Conservation (phyloP, 2,888 invertebrate species). For the Idaea straminata region DNA sequence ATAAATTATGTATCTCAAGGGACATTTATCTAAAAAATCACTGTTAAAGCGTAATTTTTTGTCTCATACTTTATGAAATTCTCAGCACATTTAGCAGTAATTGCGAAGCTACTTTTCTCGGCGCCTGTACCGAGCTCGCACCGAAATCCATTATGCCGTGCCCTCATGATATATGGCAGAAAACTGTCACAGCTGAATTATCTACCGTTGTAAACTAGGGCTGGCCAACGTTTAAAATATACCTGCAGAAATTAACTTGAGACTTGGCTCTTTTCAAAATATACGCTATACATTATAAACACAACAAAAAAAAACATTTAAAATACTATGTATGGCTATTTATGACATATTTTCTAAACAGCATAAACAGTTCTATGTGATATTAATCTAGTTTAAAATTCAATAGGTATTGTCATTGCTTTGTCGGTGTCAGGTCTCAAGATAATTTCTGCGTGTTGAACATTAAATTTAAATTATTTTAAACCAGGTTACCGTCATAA, state of each 20-base stretch:
- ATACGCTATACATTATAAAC: neutral
- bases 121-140: constrained; percentile 28
- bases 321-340: too few relatives aligned
- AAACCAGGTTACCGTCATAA: too few relatives aligned
- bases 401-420: too few relatives aligned
- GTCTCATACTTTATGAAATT: constrained; percentile 15
- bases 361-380: too few relatives aligned
- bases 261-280: neutral
- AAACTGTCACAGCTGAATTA: constrained; percentile 53
- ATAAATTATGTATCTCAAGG: neutral
- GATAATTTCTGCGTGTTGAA: too few relatives aligned
- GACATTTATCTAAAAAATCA: neutral
- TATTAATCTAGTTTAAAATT: too few relatives aligned
- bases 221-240: constrained; percentile 15
- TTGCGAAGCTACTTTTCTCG: neutral
- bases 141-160: constrained; percentile 48
- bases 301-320: too few relatives aligned
- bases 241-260: constrained; percentile 10
- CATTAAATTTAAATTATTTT: too few relatives aligned
- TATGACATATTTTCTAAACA: too few relatives aligned
- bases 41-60: neutral
- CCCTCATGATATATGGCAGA: constrained; percentile 46
- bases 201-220: constrained; percentile 41
- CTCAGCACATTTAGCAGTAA: constrained; percentile 17
- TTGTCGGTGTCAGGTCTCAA: too few relatives aligned